Evolutionary conservation across 2,113 vertebrate species (phyloP).

Genomic region (Plecotus auritus): DNA sequence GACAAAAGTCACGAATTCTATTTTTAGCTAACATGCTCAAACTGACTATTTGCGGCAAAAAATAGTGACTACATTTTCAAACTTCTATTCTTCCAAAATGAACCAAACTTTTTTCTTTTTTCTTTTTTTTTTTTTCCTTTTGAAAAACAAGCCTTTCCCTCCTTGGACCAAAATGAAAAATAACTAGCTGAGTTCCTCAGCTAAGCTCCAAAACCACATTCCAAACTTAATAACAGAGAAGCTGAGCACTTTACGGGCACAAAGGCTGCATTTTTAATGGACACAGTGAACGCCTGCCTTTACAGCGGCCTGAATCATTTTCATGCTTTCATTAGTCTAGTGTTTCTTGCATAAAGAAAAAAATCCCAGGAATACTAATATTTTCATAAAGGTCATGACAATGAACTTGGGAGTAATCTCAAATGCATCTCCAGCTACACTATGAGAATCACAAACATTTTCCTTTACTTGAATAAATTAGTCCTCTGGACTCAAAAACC

Average conservation of each 20-base stretch:
- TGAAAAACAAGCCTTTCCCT: slow-evolving; percentile 51
- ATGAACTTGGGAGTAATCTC: background rate
- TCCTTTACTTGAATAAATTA: slow-evolving; percentile 30
- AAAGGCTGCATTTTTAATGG: slow-evolving; percentile 52
- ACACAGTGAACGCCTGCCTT: slow-evolving; percentile 12
- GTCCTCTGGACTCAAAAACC: background rate
- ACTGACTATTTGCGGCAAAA: slow-evolving; percentile 60
- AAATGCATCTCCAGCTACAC: background rate
- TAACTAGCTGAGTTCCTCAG: slow-evolving; percentile 29
- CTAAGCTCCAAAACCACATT: slow-evolving; percentile 57
- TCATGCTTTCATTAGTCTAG: slow-evolving; percentile 43
- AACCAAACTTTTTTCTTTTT: slow-evolving; percentile 15
- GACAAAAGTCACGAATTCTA: slow-evolving; percentile 48
- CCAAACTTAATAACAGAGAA: slow-evolving; percentile 57
- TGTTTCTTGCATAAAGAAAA: slow-evolving; percentile 30
- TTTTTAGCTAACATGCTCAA: slow-evolving; percentile 50
- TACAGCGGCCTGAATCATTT: background rate
- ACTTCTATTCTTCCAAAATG: slow-evolving; percentile 51
- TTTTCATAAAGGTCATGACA: slow-evolving; percentile 37
- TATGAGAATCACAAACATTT: background rate
- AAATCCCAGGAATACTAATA: slow-evolving; percentile 41
- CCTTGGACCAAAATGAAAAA: slow-evolving; percentile 53
- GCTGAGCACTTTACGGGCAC: slow-evolving; percentile 6
- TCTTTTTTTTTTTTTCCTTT: background rate
- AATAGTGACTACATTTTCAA: slow-evolving; percentile 62